Conservation (phyloP, 2,888 invertebrate genomes). For the Torymus aiolomorphi region DNA sequence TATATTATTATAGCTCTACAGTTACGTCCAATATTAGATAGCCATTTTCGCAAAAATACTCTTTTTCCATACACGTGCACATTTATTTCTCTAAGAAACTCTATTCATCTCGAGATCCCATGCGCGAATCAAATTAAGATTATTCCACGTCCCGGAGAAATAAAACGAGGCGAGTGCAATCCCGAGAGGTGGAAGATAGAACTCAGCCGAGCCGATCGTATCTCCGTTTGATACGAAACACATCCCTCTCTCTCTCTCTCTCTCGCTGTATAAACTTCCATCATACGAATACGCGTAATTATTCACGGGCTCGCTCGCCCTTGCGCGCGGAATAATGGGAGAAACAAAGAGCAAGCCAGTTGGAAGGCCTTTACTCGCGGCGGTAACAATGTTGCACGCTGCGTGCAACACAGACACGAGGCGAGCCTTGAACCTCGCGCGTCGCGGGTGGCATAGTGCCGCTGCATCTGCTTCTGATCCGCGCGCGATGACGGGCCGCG, state of each 20-base stretch:
- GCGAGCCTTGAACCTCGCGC: constrained; percentile 29
- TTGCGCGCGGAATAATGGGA: background rate
- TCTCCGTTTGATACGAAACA: background rate
- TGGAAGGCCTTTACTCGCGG: background rate
- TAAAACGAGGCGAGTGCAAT: background rate
- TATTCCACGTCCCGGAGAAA: background rate
- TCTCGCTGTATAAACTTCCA: background rate
- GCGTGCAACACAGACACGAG: background rate
- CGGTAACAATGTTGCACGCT: constrained; percentile 11
- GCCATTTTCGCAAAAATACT: too few species aligned
- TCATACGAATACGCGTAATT: constrained; percentile 19
- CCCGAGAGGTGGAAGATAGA: background rate
- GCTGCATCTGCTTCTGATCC: too few species aligned
- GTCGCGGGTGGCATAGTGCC: constrained; percentile 16
- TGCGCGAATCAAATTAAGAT: too few species aligned
- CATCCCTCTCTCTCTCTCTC: background rate
- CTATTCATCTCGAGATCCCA: too few species aligned
- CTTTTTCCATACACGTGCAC: background rate
- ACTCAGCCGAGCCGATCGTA: background rate
- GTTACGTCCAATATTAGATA: too few species aligned
- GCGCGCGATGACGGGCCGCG: too few species aligned
- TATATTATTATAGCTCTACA: too few species aligned
- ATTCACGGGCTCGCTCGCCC: constrained; percentile 18
- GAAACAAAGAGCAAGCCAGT: constrained; percentile 7
- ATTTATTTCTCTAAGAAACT: background rate